Conservation (phyloP, 2,113 vertebrate genomes). For the Bufo gargarizans region DNA sequence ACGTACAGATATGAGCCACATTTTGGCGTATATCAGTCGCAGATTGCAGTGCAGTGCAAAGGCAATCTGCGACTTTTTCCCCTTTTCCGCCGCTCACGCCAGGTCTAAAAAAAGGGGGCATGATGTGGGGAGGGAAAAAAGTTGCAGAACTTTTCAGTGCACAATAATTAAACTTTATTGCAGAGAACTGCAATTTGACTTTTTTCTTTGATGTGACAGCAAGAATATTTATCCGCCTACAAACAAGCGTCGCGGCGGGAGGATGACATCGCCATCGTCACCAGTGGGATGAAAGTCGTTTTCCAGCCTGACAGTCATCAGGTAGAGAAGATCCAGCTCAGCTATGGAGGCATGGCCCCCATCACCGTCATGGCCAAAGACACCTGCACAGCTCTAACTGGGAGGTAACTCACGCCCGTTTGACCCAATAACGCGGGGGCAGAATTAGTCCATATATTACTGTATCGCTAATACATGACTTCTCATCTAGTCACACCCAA, state of each 20-base stretch:
- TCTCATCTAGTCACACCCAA: background rate
- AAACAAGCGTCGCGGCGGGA: constrained; percentile 91
- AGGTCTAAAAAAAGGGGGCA: too few species aligned
- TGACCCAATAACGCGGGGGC: background rate
- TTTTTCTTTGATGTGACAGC: constrained; percentile 66
- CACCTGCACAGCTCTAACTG: constrained; percentile 75
- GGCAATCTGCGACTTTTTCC: too few species aligned
- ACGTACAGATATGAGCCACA: too few species aligned
- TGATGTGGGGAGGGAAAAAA: too few species aligned
- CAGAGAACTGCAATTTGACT: background rate
- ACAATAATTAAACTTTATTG: background rate
- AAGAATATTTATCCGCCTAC: constrained; percentile 89
- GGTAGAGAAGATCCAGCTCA: constrained; percentile 81
- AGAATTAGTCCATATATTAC: too few species aligned
- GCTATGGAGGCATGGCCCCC: constrained; percentile 91
- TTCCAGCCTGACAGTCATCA: constrained; percentile 73
- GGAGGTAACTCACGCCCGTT: constrained; percentile 70
- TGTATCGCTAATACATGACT: too few species aligned
- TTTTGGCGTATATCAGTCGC: too few species aligned
- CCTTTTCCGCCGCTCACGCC: too few species aligned
- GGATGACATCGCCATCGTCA: constrained; percentile 95
- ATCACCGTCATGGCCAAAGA: constrained; percentile 80
- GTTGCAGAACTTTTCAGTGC: too few species aligned
- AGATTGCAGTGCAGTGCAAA: too few species aligned
- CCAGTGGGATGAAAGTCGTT: constrained; percentile 85